Percentiles rank a stretch among this genome's conserved stretches.
phyloP scores from a whole-genome alignment of 2,888 invertebrate species.

The Lampropteryx suffumata region DNA sequence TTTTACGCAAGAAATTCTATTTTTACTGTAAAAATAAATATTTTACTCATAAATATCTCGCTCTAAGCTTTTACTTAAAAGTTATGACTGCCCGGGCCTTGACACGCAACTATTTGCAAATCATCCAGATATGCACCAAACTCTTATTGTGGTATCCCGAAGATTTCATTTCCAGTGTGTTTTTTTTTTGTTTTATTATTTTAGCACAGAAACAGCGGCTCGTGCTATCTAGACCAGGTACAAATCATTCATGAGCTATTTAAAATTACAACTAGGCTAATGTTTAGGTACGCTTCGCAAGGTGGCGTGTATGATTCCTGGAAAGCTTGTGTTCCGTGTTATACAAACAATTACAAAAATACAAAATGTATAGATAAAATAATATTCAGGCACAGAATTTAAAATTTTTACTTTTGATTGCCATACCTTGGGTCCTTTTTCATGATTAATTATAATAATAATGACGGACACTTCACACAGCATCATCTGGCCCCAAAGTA shows the following conservation, averaged over 20 bases:
- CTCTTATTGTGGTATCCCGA: constrained; percentile 29
- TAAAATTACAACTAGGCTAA: constrained; percentile 49
- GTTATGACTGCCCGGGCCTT: constrained; percentile 49
- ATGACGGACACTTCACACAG: too few species aligned
- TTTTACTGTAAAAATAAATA: constrained; percentile 27
- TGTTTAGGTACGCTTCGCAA: constrained; percentile 47
- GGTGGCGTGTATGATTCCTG: constrained; percentile 31
- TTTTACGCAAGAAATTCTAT: background rate
- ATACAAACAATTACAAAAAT: too few species aligned
- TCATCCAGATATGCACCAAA: constrained; percentile 8
- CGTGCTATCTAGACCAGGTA: constrained; percentile 54
- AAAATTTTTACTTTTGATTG: too few species aligned
- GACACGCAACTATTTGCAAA: constrained; percentile 51
- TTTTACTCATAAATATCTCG: constrained; percentile 38
- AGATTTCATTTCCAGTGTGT: constrained; percentile 36
- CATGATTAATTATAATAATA: too few species aligned
- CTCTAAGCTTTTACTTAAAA: constrained; percentile 42
- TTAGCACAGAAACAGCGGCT: constrained; percentile 19
- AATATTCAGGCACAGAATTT: too few species aligned
- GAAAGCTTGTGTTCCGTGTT: background rate
- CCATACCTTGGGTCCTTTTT: too few species aligned
- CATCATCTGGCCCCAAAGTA: too few species aligned
- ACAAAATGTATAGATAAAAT: too few species aligned
- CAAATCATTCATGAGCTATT: constrained; percentile 68
- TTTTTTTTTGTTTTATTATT: constrained; percentile 9